Base-by-base conservation (phyloP, 2,797 vertebrate genomes). In the Helicolenus hilgendorfi region DNA sequence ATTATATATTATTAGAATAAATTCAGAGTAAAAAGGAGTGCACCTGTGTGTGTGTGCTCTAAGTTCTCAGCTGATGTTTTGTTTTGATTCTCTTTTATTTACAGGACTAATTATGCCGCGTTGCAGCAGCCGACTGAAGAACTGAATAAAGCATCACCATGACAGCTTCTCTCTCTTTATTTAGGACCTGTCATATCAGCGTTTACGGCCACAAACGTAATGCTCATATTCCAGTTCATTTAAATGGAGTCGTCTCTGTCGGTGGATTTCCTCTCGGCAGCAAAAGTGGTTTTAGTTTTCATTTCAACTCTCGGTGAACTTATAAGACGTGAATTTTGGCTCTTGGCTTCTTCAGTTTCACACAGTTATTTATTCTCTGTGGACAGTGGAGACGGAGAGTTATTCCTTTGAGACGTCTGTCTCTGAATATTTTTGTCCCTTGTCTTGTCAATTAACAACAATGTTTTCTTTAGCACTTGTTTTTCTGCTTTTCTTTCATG, bases 31-130 rank as follows among this genome's bases (percentile, higher is more conserved):
- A 22, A 64, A 22, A 1, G 11, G 36, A 36, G 6, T 35, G 62
- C 10, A 22, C 7, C 1, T 45, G 65, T 27, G 14, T 41, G 22
- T 26, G 20, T 58, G 53, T 11, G 27, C 4, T 53, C 56, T 41
- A 55, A 70, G 45, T 70, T 65, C 4, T 73, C 31, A 63, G 65
- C 58, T 72, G 27, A 75, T 15, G 67, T 33, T 68, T 72, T 85
- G 87, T 83, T 72, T 80, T 79, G 56, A 71, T 58, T 69, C 33
- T 18, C 33, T 60, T 63, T 79, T 69, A 72, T 80, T 85, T 27
- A 75, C 38, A 29, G 24, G 63, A 31, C 36, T 68, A 79, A 79
- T 77, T 79, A 76, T 70, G n/a, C 22, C 3, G 1, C 3, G 59
- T n/a, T 71, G 77, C 49, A 60, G 36, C 68, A 10, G 31, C 49